phyloP scores from a whole-genome alignment of 2,113 vertebrate genomes.

The Poeciliopsis prolifica region DNA sequence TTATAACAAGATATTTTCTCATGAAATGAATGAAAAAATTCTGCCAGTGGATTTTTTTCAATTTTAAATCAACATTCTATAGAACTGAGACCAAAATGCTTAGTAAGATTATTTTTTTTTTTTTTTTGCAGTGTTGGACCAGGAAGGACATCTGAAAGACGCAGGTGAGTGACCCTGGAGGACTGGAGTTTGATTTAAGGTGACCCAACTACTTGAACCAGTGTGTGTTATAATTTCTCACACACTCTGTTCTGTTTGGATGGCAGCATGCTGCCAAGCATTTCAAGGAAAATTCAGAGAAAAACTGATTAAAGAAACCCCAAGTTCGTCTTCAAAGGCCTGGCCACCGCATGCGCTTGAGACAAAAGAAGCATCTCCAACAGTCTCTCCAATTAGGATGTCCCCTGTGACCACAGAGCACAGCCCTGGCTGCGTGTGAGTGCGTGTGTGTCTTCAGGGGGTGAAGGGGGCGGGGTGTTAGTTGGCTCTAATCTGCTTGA shows the following conservation, averaged over 20 bases:
- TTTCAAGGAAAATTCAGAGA: not conserved
- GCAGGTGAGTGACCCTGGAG: too few relatives aligned
- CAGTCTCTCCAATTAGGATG: constrained; percentile 61
- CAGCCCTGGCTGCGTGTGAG: constrained; percentile 24
- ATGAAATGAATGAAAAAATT: too few relatives aligned
- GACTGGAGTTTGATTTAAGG: too few relatives aligned
- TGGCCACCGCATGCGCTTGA: constrained; percentile 32
- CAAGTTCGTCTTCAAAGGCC: constrained; percentile 13
- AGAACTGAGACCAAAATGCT: too few relatives aligned
- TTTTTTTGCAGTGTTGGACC: too few relatives aligned
- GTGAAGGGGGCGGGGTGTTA: constrained; percentile 36
- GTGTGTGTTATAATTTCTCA: not conserved
- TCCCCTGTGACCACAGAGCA: constrained; percentile 65
- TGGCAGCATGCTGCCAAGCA: not conserved
- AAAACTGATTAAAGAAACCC: not conserved
- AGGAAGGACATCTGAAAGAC: too few relatives aligned
- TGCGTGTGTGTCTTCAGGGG: constrained; percentile 21
- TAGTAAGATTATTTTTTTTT: too few relatives aligned
- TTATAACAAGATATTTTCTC: too few relatives aligned
- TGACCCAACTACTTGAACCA: not conserved
- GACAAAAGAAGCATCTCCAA: constrained; percentile 50
- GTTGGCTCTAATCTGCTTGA: constrained; percentile 74
- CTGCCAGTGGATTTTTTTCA: too few relatives aligned
- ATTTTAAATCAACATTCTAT: too few relatives aligned
- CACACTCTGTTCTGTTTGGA: not conserved